Evolutionary conservation across 2,888 invertebrate species (phyloP), one percentile per base, ranked within the genome.

Genomic region (Phyllotreta cruciferae): DNA sequence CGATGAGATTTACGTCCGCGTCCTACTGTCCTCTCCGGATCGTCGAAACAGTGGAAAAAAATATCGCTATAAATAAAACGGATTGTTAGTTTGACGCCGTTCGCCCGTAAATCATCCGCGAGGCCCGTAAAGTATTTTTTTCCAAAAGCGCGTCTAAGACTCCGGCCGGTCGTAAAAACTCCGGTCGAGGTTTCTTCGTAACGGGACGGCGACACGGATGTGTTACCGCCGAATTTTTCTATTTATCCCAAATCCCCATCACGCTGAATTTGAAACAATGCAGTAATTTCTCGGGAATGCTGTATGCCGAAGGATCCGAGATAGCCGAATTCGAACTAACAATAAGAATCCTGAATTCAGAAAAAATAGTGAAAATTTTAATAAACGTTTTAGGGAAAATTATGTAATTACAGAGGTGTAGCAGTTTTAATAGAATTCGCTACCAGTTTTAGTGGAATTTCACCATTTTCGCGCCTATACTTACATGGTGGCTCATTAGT

Each of bases 151-250:
- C 36, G 35, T 10, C 49, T 49, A 49, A 49, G 49, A 49, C 10
- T 52, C 10, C 52, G 11, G 36, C 10, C 36, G 49, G 13, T 52
- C 52, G 13, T 37, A 52, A 52, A 52, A 37, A n/a, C 34, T 6
- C 11, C 11, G 13, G 14, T 47, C 34, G 47, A 47, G 49, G 49
- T 49, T 34, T 49, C n/a, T 49, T 11, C 6, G 35, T 49, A 49
- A 49, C 49, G 49, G 49, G n/a, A 49, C 49, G 34, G 49, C 36
- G 9, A 49, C 49, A n/a, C n/a, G 49, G 35, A 49, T 35, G n/a
- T 49, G 24, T 24, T 24, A 24, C 24, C 24, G 24, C 24, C 24
- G 24, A 24, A 24, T 24, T 24, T 24, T 24, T 24, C 24, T 24
- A 24, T 24, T 24, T 24, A 24, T 24, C 24, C 24, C 24, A 24